phyloP scores from a whole-genome alignment of 2,797 vertebrate species.

The Tenualosa ilisha region DNA sequence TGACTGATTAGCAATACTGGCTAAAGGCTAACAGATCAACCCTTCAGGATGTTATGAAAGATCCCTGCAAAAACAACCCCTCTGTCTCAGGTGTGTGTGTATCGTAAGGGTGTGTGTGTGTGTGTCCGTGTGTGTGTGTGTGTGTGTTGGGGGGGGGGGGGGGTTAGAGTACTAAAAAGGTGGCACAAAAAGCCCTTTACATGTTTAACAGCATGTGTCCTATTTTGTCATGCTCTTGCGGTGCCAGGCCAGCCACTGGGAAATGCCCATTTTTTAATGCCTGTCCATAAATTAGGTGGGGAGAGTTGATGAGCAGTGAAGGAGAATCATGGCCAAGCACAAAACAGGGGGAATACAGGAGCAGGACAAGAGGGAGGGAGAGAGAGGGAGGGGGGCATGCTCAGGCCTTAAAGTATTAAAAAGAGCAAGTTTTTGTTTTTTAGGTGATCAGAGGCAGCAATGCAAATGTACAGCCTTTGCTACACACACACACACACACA shows the following conservation, averaged over 20 bases:
- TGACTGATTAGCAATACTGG: background rate
- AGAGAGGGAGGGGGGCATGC: constrained; percentile 28
- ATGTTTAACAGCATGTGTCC: constrained; percentile 75
- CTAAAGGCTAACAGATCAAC: background rate
- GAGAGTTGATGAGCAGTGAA: constrained; percentile 78
- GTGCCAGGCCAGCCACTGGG: constrained; percentile 58
- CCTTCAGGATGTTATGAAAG: background rate
- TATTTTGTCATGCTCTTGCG: constrained; percentile 68
- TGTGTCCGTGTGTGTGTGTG: background rate
- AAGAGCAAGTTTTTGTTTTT: constrained; percentile 42
- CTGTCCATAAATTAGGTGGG: constrained; percentile 74
- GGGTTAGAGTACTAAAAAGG: constrained; percentile 28
- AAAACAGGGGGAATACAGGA: constrained; percentile 31
- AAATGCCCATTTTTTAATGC: constrained; percentile 71
- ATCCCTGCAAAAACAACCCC: background rate
- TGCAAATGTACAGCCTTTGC: constrained; percentile 27
- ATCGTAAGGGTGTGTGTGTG: background rate
- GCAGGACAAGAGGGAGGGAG: constrained; percentile 37
- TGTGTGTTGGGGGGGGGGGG: constrained; percentile 36
- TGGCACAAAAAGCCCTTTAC: constrained; percentile 57
- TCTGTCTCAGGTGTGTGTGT: background rate
- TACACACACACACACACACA: constrained; percentile 24
- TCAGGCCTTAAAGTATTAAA: constrained; percentile 23
- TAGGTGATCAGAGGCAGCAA: constrained; percentile 49
- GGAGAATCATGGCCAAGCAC: constrained; percentile 68